Evolutionary conservation across 1,140 invertebrate genomes (phyloP).

Genomic region (Dendroctonus valens): DNA sequence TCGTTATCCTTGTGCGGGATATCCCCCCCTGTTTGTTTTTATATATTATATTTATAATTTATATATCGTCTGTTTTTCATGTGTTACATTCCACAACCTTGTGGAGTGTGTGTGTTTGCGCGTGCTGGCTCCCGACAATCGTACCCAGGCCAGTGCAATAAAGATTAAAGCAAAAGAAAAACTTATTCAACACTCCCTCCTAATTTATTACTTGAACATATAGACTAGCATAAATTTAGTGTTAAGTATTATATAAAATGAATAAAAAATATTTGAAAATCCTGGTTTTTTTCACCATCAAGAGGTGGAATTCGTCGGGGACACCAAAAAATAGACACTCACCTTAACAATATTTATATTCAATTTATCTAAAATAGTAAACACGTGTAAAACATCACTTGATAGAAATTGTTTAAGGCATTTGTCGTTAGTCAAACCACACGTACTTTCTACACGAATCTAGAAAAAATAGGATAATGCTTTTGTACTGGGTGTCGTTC

Average conservation of each 20-base stretch:
- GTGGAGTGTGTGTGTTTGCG: slow-evolving; percentile 45
- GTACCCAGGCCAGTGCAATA: slow-evolving; percentile 49
- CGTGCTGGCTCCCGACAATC: slow-evolving; percentile 43
- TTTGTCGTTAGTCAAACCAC: background rate
- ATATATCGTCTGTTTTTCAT: slow-evolving; percentile 49
- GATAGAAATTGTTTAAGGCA: background rate
- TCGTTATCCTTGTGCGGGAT: slow-evolving; percentile 13
- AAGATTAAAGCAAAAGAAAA: slow-evolving; percentile 27
- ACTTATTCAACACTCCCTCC: slow-evolving; percentile 45
- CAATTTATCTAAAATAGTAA: background rate
- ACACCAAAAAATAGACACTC: background rate
- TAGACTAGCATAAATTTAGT: slow-evolving; percentile 45
- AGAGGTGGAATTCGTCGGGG: background rate
- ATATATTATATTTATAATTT: slow-evolving; percentile 51
- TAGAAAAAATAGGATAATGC: background rate
- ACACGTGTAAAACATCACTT: background rate
- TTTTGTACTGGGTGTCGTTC: background rate
- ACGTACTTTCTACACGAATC: background rate
- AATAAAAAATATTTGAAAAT: slow-evolving; percentile 43
- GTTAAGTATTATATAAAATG: slow-evolving; percentile 49
- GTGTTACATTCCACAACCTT: slow-evolving; percentile 47
- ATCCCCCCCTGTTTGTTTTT: slow-evolving; percentile 42
- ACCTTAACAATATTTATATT: background rate
- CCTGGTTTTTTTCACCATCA: slow-evolving; percentile 6
- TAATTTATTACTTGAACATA: slow-evolving; percentile 49